Evolutionary conservation across 2,888 invertebrate genomes (phyloP), one percentile per base, ranked within the genome.

Genomic region (Leistus spinibarbis): DNA sequence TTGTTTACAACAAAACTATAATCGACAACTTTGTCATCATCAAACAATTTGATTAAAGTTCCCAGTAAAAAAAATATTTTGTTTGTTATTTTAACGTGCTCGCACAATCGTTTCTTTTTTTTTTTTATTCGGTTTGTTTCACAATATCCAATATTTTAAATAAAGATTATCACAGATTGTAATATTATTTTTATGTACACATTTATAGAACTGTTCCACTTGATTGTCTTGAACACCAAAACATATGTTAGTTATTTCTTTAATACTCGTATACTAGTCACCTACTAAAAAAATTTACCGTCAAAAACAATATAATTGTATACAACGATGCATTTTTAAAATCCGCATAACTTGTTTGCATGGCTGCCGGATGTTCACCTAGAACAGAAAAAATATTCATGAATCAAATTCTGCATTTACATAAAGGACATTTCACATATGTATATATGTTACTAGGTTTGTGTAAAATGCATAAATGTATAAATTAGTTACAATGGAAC

Each of bases 151-250:
- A 17, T 22, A 22, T n/a, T 27, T 24, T 24, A 64, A 24, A 64
- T 24, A 63, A 71, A 71, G 63, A 64, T 40, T 71, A 71, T 71
- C 71, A 71, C 71, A 71, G 71, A 71, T 64, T 71, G 62, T 53
- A 64, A 64, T 54, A 70, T 69, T 70, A 70, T 70, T 62, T 70
- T 62, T 62, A 70, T 40, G 20, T 70, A 62, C 16, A 62, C 40
- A 53, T 70, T 27, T 5, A 60, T 60, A 17, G 10, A 60, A 60
- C 20, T 60, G 60, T 60, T 60, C 60, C 60, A 71, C 64, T 71
- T 71, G 71, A 71, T 71, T 71, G 71, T 71, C 71, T 64, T 20
- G 60, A 62, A 69, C 24, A 57, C 22, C 54, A 56, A 71, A 53
- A 40, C 40, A 40, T 40, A 40, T 40, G 7, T 40, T 40, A 40